These are phyloP conservation scores for Charaxes varanes DNA, from an alignment of 1,140 invertebrate species.

Conservation along the genomic window DNA sequence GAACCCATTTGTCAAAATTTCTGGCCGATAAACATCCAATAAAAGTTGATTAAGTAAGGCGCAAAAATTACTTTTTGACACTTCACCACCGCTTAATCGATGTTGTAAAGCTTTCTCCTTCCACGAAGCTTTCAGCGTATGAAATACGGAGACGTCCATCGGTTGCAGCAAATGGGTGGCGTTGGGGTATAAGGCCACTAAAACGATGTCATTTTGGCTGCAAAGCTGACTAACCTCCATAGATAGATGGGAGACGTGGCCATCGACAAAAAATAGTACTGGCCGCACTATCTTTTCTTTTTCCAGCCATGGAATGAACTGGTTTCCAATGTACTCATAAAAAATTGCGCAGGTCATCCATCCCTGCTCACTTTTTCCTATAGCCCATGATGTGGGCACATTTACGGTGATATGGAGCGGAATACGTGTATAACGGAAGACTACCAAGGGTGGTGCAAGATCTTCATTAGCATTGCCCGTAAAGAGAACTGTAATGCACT, in stretches of 20 bases:
- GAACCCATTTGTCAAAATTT: too few species aligned
- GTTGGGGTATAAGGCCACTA: slow-evolving; percentile 50
- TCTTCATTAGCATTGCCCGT: slow-evolving; percentile 46
- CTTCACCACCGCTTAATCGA: too few species aligned
- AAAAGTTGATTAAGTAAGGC: too few species aligned
- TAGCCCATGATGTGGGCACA: slow-evolving; percentile 12
- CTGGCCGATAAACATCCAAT: too few species aligned
- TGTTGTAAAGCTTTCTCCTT: too few species aligned
- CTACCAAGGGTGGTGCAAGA: slow-evolving; percentile 41
- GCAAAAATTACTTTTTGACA: too few species aligned
- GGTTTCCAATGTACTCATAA: slow-evolving; percentile 50
- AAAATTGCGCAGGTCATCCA: slow-evolving; percentile 29
- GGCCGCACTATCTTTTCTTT: slow-evolving; percentile 31
- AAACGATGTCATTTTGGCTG: slow-evolving; percentile 35
- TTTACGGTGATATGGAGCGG: slow-evolving; percentile 5
- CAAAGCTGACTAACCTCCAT: slow-evolving; percentile 24
- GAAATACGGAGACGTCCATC: slow-evolving; percentile 47
- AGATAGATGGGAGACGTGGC: slow-evolving; percentile 40
- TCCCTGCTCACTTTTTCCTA: slow-evolving; percentile 11
- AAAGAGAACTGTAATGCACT: slow-evolving; percentile 46
- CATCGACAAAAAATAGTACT: slow-evolving; percentile 40
- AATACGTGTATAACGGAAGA: slow-evolving; percentile 42
- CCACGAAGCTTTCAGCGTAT: slow-evolving; percentile 41
- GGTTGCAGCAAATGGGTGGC: slow-evolving; percentile 56
- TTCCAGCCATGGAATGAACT: slow-evolving; percentile 36